phyloP scores from a whole-genome alignment of 2,797 vertebrate genomes.

The Chrosomus eos region DNA sequence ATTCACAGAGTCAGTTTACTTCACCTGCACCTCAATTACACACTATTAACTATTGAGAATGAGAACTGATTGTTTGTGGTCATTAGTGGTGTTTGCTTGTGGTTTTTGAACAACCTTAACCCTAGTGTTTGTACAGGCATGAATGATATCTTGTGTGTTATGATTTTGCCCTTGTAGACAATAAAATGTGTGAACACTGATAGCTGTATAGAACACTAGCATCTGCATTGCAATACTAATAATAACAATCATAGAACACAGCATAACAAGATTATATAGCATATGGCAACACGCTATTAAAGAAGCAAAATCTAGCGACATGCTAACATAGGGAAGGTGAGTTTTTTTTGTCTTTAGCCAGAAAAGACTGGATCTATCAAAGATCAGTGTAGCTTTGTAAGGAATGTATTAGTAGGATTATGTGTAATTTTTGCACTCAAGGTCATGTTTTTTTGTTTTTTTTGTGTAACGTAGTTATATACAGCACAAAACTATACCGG shows the following conservation, averaged over 20 bases:
- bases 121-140: neutral
- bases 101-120: neutral
- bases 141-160: neutral
- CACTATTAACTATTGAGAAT: neutral
- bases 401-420: neutral
- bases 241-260: too few relatives aligned
- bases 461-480: slow-evolving; percentile 84
- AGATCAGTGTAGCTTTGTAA: neutral
- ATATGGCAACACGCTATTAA: neutral
- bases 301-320: neutral
- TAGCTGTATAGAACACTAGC: neutral
- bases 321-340: neutral
- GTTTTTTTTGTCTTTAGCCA: neutral
- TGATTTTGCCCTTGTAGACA: neutral
- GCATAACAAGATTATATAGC: neutral
- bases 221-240: neutral
- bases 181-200: neutral
- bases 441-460: neutral
- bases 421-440: neutral
- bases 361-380: neutral
- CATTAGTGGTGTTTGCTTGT: too few relatives aligned
- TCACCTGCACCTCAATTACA: neutral
- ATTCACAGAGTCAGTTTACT: slow-evolving; percentile 91
- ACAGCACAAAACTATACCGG: slow-evolving; percentile 97
- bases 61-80: too few relatives aligned